Percentiles rank a stretch among this genome's conserved stretches.
These are phyloP conservation scores for Gastracanthus pulcherrimus DNA, from an alignment of 2,888 invertebrate species.

Conservation along the genomic window DNA sequence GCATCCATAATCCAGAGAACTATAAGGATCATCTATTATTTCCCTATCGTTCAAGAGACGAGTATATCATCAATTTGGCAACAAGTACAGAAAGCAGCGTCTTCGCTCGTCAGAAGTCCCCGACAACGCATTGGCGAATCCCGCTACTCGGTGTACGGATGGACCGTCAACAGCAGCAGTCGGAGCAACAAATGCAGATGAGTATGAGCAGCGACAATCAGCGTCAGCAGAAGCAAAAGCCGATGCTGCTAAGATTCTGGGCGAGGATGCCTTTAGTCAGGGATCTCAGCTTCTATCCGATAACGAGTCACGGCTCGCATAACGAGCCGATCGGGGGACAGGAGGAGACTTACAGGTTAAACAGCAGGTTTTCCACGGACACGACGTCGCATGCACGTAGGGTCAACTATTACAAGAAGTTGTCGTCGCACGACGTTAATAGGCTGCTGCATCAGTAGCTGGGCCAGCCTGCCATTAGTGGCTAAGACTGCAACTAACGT, in stretches of 20 bases:
- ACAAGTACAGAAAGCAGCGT: slow-evolving; percentile 66
- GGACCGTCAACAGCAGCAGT: slow-evolving; percentile 45
- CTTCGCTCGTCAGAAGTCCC: slow-evolving; percentile 64
- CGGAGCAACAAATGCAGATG: slow-evolving; percentile 37
- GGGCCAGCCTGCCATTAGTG: slow-evolving; percentile 24
- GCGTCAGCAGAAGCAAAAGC: slow-evolving; percentile 64
- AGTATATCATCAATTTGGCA: slow-evolving; percentile 31
- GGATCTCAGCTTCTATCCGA: slow-evolving; percentile 66
- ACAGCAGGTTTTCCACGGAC: slow-evolving; percentile 40
- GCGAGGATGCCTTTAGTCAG: slow-evolving; percentile 68
- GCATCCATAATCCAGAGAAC: slow-evolving; percentile 68
- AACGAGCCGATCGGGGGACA: slow-evolving; percentile 48
- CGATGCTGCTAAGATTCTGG: slow-evolving; percentile 69
- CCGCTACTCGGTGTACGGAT: slow-evolving; percentile 33
- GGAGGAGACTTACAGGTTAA: not conserved
- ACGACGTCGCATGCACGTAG: slow-evolving; percentile 52
- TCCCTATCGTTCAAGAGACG: slow-evolving; percentile 59
- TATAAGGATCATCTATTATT: slow-evolving; percentile 66
- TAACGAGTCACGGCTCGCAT: slow-evolving; percentile 59
- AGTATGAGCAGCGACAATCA: slow-evolving; percentile 36
- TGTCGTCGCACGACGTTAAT: slow-evolving; percentile 60
- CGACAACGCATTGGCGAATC: slow-evolving; percentile 59
- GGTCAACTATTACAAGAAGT: slow-evolving; percentile 59
- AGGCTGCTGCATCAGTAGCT: slow-evolving; percentile 55
- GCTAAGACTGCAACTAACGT: slow-evolving; percentile 8